Base-by-base conservation (phyloP, 2,113 vertebrate species). In the Chrysochloris asiatica region DNA sequence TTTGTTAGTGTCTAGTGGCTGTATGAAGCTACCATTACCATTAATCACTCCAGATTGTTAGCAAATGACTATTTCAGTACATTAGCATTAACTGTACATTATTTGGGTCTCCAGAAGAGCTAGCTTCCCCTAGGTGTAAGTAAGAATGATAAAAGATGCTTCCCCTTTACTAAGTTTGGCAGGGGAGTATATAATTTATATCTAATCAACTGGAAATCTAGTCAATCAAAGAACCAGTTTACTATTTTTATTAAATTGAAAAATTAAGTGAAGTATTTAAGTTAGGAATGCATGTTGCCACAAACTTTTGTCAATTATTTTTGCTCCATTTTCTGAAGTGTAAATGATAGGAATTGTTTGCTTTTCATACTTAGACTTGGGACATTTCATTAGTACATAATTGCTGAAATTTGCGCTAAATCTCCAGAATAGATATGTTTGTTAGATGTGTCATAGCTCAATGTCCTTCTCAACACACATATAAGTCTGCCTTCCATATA, bases 231-330 rank as follows among this genome's bases (percentile, higher is more conserved):
- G 10, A 69, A 0, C 11, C 43, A 69, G 33, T 9, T 8, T 30
- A 17, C 41, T 41, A 77, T 78, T 63, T 90, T 38, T 41, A 81
- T 56, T 78, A 86, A 89, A 79, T 71, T 78, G n/a, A 41, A 86
- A 83, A 73, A 14, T 50, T 71, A 28, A 71, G 21, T 67, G 7
- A 54, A 69, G 47, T 81, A 45, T 26, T 38, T 43, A 41, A 83
- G 56, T 72, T 90, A 71, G 48, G 3, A 77, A 54, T 76, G 86
- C 43, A 73, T 69, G 14, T 52, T 77, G 5, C 10, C 24, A 77
- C 47, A 90, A n/a, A n/a, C 21, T 83, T 86, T 77, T 86, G 14
- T 17, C 61, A 47, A 75, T 61, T 76, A 50, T 69, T 90, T 91
- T 93, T 92, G 12, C 13, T 94, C 14, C 12, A 30, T 72, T 80